phyloP scores from a whole-genome alignment of 2,113 vertebrate species.

The Hemiscyllium ocellatum region DNA sequence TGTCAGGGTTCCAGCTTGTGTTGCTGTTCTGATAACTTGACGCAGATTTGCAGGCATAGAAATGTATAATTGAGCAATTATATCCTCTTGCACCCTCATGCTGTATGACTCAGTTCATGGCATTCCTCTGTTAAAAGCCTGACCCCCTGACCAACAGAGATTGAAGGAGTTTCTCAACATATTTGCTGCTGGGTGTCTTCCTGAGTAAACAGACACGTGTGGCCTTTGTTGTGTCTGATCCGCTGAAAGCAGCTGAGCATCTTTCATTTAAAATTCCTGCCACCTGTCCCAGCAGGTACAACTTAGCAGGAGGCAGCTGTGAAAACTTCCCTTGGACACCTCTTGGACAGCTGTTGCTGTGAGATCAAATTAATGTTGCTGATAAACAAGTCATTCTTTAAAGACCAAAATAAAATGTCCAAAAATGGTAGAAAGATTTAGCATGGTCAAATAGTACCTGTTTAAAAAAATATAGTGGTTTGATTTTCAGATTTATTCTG shows the following conservation, averaged over 20 bases:
- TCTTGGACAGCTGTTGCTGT: neutral
- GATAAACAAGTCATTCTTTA: neutral
- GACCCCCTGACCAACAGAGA: neutral
- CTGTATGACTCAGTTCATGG: neutral
- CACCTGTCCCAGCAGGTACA: neutral
- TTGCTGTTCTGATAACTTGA: neutral
- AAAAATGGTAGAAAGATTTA: neutral
- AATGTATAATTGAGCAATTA: neutral
- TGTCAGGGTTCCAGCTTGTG: neutral
- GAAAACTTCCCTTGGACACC: neutral
- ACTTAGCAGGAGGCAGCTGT: neutral
- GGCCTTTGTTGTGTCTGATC: conserved; percentile 3
- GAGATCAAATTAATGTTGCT: neutral
- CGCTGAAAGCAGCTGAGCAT: neutral
- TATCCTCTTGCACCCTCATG: neutral
- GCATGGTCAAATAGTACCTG: neutral
- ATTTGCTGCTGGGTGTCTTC: conserved; percentile 18
- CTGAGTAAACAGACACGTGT: neutral
- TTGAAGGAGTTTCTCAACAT: conserved; percentile 2
- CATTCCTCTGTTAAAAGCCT: neutral
- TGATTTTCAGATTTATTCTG: neutral
- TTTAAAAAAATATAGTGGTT: neutral
- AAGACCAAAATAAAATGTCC: neutral
- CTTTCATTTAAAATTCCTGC: conserved; percentile 11
- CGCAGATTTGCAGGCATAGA: neutral